Conservation (phyloP, 2,113 vertebrate genomes). For the Canis aureus region DNA sequence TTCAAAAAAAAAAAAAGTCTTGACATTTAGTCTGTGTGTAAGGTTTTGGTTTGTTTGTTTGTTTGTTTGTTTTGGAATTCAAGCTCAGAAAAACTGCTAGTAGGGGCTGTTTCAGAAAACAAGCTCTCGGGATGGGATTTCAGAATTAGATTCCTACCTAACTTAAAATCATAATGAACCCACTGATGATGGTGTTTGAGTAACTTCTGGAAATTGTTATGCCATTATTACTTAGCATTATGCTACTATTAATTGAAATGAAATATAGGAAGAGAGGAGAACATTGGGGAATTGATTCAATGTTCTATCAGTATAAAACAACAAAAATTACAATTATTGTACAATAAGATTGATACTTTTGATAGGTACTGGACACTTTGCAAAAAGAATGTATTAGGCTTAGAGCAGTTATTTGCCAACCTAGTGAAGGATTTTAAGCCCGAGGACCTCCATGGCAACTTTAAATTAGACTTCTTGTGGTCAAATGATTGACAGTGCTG, state of each 20-base stretch:
- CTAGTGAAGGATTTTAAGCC: not conserved
- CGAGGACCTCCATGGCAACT: not conserved
- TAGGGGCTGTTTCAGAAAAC: not conserved
- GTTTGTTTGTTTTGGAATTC: not conserved
- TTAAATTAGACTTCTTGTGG: constrained; percentile 19
- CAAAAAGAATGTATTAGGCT: not conserved
- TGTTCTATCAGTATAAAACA: not conserved
- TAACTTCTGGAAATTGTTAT: not conserved
- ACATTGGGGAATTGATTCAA: not conserved
- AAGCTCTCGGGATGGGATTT: not conserved
- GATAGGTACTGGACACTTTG: not conserved
- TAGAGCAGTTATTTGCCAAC: not conserved
- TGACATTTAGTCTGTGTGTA: not conserved
- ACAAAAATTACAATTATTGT: not conserved
- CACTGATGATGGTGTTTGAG: not conserved
- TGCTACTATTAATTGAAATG: not conserved
- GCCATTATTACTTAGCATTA: not conserved
- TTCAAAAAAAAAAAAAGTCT: not conserved
- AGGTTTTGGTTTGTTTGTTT: not conserved
- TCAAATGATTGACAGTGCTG: not conserved
- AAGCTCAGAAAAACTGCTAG: not conserved
- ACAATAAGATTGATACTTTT: not conserved
- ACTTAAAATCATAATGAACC: not conserved
- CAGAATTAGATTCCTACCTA: not conserved
- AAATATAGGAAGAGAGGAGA: not conserved